Conservation (phyloP, 2,113 vertebrate genomes). For the Atractosteus spatula region DNA sequence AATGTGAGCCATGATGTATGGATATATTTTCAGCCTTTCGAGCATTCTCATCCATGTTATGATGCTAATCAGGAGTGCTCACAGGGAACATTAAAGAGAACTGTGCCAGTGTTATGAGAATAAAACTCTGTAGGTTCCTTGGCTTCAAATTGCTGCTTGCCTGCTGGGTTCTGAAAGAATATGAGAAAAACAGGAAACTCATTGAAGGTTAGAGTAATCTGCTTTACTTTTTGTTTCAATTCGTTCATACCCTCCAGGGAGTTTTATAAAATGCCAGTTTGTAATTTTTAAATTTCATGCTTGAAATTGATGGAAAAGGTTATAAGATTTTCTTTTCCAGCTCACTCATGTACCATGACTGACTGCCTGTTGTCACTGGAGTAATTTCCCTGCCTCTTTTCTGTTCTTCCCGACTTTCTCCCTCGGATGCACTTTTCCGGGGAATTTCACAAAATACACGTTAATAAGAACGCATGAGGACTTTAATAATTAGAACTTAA, state of each 20-base stretch:
- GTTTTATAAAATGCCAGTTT: conserved; percentile 19
- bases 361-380: conserved; percentile 6
- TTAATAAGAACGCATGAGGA: not conserved
- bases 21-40: not conserved
- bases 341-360: conserved; percentile 10
- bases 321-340: conserved; percentile 5
- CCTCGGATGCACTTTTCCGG: not conserved
- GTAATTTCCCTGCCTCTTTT: conserved; percentile 3
- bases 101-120: not conserved
- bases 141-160: not conserved
- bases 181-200: conserved; percentile 35
- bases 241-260: conserved; percentile 18
- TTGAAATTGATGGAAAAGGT: conserved; percentile 25
- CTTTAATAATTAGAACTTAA: not conserved
- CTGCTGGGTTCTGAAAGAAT: not conserved
- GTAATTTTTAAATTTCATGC: conserved; percentile 30
- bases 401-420: not conserved
- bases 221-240: conserved; percentile 13
- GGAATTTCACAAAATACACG: not conserved
- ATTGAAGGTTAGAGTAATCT: conserved; percentile 24
- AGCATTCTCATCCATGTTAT: conserved; percentile 1
- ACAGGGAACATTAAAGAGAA: not conserved
- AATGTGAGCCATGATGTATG: not conserved
- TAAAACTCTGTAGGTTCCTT: not conserved
- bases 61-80: not conserved